A percentile compares a stretch with the other conserved stretches of the same genome.
Evolutionary conservation across 2,888 invertebrate species (phyloP).

Genomic region (Phytoseiulus persimilis): DNA sequence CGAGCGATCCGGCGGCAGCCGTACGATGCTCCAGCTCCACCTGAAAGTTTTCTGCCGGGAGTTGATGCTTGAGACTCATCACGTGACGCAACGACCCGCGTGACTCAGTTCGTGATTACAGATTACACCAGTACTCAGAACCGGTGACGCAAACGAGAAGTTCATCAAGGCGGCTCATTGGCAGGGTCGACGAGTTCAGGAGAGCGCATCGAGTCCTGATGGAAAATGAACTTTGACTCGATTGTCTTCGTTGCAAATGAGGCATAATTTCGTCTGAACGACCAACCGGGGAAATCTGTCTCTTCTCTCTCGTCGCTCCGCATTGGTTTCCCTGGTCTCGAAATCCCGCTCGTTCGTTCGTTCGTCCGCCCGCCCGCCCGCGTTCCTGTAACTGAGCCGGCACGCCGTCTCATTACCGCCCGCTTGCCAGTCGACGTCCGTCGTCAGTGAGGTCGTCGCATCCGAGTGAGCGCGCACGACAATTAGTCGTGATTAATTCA

Average conservation of each 20-base stretch:
- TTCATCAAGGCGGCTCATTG: neutral
- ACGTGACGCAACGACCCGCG: neutral
- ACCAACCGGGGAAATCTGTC: neutral
- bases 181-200: neutral
- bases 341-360: neutral
- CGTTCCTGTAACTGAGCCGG: neutral
- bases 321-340: neutral
- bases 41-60: neutral
- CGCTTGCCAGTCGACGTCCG: neutral
- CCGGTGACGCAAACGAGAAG: neutral
- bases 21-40: neutral
- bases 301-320: neutral
- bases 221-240: slow-evolving; percentile 30
- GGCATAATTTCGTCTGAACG: slow-evolving; percentile 25
- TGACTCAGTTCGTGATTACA: neutral
- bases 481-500: slow-evolving; percentile 38
- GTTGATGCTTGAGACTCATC: neutral
- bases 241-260: slow-evolving; percentile 34
- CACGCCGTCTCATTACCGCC: neutral
- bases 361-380: neutral
- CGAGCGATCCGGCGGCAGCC: neutral
- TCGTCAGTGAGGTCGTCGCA: neutral
- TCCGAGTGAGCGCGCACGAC: slow-evolving; percentile 7
- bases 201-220: slow-evolving; percentile 1
- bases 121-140: neutral